Evolutionary conservation across 2,888 invertebrate genomes (phyloP).

Genomic region (Philopedon plagiatum): DNA sequence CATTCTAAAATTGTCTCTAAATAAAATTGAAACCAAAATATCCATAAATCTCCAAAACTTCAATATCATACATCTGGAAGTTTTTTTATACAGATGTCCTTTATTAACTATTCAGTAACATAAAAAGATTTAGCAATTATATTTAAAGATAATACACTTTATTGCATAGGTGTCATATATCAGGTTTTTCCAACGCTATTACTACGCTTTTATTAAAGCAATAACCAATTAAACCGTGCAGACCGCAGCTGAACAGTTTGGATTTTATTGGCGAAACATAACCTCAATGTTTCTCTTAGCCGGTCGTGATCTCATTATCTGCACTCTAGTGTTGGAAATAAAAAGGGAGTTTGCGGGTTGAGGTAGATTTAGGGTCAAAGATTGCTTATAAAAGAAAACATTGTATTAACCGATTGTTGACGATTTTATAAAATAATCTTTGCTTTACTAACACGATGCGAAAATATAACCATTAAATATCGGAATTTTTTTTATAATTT

Average conservation of each 20-base stretch:
- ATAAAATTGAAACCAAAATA: no score
- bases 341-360: not conserved
- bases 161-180: not conserved
- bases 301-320: slow-evolving; percentile 28
- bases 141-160: not conserved
- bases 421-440: no score
- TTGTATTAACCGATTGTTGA: not conserved
- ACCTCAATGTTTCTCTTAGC: slow-evolving; percentile 31
- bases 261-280: slow-evolving; percentile 35
- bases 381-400: not conserved
- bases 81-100: no score
- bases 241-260: slow-evolving; percentile 23
- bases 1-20: no score
- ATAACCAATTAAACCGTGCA: slow-evolving; percentile 18
- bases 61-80: no score
- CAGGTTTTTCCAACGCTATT: slow-evolving; percentile 3
- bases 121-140: no score
- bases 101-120: no score
- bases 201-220: slow-evolving; percentile 30
- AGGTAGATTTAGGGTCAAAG: not conserved
- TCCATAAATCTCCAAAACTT: no score
- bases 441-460: no score
- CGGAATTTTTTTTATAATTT: no score
- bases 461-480: no score
- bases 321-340: slow-evolving; percentile 16